Evolutionary conservation across 2,797 vertebrate genomes (phyloP).

Genomic region (Lerista edwardsae): DNA sequence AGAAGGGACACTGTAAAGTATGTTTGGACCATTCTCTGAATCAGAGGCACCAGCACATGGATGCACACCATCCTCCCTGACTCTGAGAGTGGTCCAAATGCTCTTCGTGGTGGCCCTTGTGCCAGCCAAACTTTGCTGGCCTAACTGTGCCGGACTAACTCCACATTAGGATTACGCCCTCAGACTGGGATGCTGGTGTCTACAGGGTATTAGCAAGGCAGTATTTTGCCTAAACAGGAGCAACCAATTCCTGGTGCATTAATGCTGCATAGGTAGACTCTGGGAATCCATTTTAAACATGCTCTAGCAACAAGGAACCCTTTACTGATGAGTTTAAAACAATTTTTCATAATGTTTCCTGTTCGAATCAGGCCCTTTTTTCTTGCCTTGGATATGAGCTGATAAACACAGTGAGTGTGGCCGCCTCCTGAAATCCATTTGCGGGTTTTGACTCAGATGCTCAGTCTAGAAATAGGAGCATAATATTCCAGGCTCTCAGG

Average conservation of each 20-base stretch:
- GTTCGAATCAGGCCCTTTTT: neutral
- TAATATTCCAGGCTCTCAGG: neutral
- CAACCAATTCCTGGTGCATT: neutral
- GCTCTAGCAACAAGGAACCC: neutral
- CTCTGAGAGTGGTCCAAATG: too few species aligned
- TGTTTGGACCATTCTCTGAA: too few species aligned
- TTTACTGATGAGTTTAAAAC: neutral
- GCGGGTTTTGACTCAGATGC: neutral
- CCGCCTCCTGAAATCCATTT: neutral
- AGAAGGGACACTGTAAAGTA: too few species aligned
- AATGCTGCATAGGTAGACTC: neutral
- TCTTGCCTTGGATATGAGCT: neutral
- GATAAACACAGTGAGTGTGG: neutral
- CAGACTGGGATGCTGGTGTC: neutral
- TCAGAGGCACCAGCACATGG: too few species aligned
- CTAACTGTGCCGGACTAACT: too few species aligned
- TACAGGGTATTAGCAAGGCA: neutral
- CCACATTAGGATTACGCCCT: too few species aligned
- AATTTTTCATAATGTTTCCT: neutral
- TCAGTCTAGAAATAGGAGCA: neutral
- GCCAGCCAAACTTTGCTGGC: too few species aligned
- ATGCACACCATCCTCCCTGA: too few species aligned
- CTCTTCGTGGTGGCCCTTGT: too few species aligned
- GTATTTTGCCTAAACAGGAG: neutral
- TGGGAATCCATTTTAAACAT: neutral